Evolutionary conservation across 2,113 vertebrate genomes (phyloP).

Genomic region (cat (Felis catus)): F.catus_Fca126_mat1.0 CM031422.1:16303501-16304000

Average conservation of each 20-base stretch:
- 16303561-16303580: too few relatives aligned
- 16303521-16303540: not conserved
- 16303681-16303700: not conserved
- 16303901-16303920: not conserved
- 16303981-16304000: too few relatives aligned
- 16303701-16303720: not conserved
- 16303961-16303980: not conserved
- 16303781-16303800: not conserved
- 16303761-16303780: not conserved
- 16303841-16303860: accelerated
- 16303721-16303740: not conserved
- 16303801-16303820: accelerated
- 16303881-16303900: not conserved
- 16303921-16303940: not conserved
- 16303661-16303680: not conserved
- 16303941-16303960: not conserved
- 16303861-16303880: not conserved
- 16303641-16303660: too few relatives aligned
- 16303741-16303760: not conserved
- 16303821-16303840: accelerated
- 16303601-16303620: not conserved
- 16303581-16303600: not conserved
- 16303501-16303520: not conserved
- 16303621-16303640: too few relatives aligned
- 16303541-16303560: not conserved